These are phyloP conservation scores for Acromyrmex charruanus DNA, from an alignment of 1,140 invertebrate genomes.

Conservation along the genomic window DNA sequence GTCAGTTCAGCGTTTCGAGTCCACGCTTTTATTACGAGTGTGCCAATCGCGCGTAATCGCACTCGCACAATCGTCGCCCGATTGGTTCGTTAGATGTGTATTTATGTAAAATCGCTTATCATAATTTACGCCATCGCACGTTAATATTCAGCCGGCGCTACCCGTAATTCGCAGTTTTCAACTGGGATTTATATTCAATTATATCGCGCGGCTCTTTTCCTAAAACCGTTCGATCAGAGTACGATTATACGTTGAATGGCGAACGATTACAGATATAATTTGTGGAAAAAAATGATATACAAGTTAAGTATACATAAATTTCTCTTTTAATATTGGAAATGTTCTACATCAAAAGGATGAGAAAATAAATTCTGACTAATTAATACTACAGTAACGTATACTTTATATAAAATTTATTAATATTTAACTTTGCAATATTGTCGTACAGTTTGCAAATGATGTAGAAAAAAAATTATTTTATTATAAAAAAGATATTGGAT, in stretches of 20 bases:
- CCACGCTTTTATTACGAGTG: conserved; percentile 41
- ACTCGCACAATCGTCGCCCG: conserved; percentile 48
- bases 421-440: neutral
- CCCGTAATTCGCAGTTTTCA: conserved; percentile 58
- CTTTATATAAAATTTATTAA: neutral
- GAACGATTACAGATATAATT: conserved; percentile 29
- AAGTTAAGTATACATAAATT: neutral
- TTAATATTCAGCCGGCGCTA: conserved; percentile 50
- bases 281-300: neutral
- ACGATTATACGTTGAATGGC: conserved; percentile 1
- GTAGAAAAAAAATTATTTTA: too few relatives aligned
- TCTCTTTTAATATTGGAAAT: neutral
- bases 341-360: neutral
- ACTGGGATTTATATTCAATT: conserved; percentile 46
- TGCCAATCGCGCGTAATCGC: conserved; percentile 50
- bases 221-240: conserved; percentile 22
- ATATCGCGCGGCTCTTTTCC: conserved; percentile 10
- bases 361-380: neutral
- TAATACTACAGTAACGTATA: neutral
- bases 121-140: conserved; percentile 52
- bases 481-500: too few relatives aligned
- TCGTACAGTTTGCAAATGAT: too few relatives aligned
- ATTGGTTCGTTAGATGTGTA: conserved; percentile 59
- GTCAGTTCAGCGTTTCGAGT: neutral
- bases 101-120: conserved; percentile 65